Base-by-base conservation (phyloP, 1,140 invertebrate genomes). In the Schlechtendalia chinensis region DNA sequence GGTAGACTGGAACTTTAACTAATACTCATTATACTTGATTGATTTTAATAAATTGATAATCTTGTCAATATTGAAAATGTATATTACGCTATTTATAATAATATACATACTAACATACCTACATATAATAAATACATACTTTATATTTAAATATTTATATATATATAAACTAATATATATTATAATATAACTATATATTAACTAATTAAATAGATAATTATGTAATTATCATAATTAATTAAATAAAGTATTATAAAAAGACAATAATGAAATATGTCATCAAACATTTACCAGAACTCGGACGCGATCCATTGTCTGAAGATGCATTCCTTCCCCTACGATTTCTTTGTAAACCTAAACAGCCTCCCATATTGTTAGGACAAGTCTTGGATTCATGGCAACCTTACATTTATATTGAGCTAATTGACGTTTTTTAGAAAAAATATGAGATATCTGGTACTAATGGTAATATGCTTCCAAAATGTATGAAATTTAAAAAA, bases 321-420 rank as follows among this genome's bases (percentile, higher is more conserved):
- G 90, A 92, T 84, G 92, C 91, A 83, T 91, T 91, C 81, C 91
- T 91, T 85, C 91, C 91, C 86, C 91, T 92, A 85, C 92, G 90
- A 85, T 89, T 90, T 86, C 91, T 90, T 85, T 91, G 91, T 86
- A 92, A 91, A 86, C 92, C 92, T 88, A 94, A 93, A 87, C 92
- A 94, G 84, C 92, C 92, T 86, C 92, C 92, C 92, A 93, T 94
- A 87, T 86, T 91, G 88, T 86, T 84, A 82, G 82, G 84, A 84
- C 83, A 77, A 82, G 84, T 83, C 84, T 86, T 85, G 84, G 85
- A 86, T 87, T 86, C 87, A 88, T 88, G 86, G 87, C 87, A 88
- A 80, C 71, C 67, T 79, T 81, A 82, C 81, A 77, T 82, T 80
- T 71, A 67, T 17, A 56, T 53, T 27, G 12, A 29, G 11, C 67